Percentiles rank a stretch among this genome's conserved stretches.
These are phyloP conservation scores for Peucedramus taeniatus DNA, from an alignment of 2,113 vertebrate genomes.

Conservation along the genomic window DNA sequence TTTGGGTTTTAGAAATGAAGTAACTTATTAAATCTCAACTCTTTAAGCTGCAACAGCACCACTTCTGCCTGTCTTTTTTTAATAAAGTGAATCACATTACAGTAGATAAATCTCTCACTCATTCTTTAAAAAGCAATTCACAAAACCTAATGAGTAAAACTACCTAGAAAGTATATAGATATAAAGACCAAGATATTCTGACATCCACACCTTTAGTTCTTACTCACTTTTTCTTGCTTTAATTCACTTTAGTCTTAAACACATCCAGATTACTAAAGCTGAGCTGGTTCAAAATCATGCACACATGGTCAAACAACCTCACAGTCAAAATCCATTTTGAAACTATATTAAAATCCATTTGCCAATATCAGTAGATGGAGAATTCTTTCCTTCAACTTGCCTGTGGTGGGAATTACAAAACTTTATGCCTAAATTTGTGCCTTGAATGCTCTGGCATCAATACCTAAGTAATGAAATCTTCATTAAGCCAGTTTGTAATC, in stretches of 20 bases:
- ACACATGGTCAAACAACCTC: background rate
- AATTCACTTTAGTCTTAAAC: background rate
- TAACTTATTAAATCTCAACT: background rate
- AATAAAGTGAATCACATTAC: background rate
- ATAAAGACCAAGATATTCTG: background rate
- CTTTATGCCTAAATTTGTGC: background rate
- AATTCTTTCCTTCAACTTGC: background rate
- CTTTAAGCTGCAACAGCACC: background rate
- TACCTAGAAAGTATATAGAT: background rate
- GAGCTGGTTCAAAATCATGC: background rate
- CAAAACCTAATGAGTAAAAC: background rate
- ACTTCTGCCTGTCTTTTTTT: background rate
- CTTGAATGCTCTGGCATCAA: background rate
- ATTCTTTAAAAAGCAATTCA: background rate
- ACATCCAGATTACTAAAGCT: background rate
- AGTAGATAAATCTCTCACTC: background rate
- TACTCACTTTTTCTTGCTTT: background rate
- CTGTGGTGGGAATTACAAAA: background rate
- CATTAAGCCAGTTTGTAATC: background rate
- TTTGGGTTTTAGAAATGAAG: background rate
- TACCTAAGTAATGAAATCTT: background rate
- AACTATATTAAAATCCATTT: background rate
- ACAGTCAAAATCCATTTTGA: background rate
- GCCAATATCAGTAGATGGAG: background rate
- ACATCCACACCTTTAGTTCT: background rate